A percentile compares a stretch with the other conserved stretches of the same genome.
Conservation (phyloP, 2,113 vertebrate species). For the Clupea harengus region DNA sequence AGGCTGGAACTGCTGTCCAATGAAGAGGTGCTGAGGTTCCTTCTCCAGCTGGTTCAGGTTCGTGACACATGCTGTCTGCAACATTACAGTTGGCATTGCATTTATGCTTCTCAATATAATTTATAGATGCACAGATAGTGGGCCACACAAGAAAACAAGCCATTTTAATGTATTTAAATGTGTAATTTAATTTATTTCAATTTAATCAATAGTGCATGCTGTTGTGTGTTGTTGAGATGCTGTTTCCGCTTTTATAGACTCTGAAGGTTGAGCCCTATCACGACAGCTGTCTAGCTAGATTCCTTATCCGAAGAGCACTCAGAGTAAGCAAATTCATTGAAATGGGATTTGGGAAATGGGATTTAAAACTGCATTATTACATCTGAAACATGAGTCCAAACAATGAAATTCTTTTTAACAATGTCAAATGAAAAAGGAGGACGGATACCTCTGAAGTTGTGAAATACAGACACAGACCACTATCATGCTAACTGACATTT, state of each 20-base stretch:
- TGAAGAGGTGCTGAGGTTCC: slow-evolving; percentile 71
- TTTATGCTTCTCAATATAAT: too few species aligned
- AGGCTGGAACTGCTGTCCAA: slow-evolving; percentile 70
- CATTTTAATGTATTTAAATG: not conserved
- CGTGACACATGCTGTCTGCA: slow-evolving; percentile 6
- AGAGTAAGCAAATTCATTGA: slow-evolving; percentile 57
- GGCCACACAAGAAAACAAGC: not conserved
- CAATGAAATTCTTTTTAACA: not conserved
- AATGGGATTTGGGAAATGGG: not conserved
- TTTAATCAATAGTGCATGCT: not conserved
- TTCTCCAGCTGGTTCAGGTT: slow-evolving; percentile 79
- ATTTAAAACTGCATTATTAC: not conserved
- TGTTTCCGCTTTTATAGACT: slow-evolving; percentile 56
- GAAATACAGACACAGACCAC: not conserved
- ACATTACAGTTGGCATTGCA: not conserved
- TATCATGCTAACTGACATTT: not conserved
- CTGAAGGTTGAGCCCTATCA: slow-evolving; percentile 79
- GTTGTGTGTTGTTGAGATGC: not conserved
- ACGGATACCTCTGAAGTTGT: not conserved
- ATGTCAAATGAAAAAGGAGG: too few species aligned
- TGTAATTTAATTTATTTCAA: not conserved
- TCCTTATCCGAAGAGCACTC: slow-evolving; percentile 73
- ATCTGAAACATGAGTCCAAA: not conserved
- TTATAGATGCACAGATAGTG: not conserved
- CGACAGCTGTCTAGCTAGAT: slow-evolving; percentile 73